Percentiles rank a stretch among this genome's conserved stretches.
Conservation (phyloP, 2,888 invertebrate species). For the Deilephila elpenor region DNA sequence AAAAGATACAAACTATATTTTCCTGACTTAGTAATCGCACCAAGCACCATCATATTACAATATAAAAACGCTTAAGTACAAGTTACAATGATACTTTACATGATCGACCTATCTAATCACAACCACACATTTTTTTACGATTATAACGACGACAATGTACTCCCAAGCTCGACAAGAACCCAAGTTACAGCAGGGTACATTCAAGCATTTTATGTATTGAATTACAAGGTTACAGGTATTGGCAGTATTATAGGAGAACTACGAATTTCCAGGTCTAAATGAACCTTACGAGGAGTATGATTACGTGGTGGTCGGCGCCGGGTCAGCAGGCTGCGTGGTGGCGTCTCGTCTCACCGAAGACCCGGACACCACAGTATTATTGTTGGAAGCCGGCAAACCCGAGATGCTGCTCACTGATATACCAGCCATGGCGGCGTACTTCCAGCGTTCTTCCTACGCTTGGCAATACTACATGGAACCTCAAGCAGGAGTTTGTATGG, state of each 20-base stretch:
- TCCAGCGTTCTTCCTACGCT: slow-evolving; percentile 86
- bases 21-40: too few species aligned
- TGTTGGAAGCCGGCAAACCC: slow-evolving; percentile 71
- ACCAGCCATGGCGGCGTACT: slow-evolving; percentile 83
- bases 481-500: slow-evolving; percentile 85
- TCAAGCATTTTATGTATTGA: too few species aligned
- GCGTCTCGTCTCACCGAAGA: slow-evolving; percentile 80
- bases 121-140: too few species aligned
- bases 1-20: too few species aligned
- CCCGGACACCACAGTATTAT: slow-evolving; percentile 68
- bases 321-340: slow-evolving; percentile 83
- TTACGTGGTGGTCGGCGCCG: slow-evolving; percentile 84
- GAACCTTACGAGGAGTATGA: slow-evolving; percentile 77
- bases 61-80: too few species aligned
- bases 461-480: slow-evolving; percentile 89
- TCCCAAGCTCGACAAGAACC: too few species aligned
- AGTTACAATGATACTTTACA: too few species aligned
- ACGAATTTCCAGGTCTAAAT: slow-evolving; percentile 55
- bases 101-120: too few species aligned
- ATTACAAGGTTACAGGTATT: too few species aligned
- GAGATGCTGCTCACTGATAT: slow-evolving; percentile 83
- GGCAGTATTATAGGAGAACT: background rate
- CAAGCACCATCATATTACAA: too few species aligned
- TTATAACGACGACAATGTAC: too few species aligned
- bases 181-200: too few species aligned